These are phyloP conservation scores for Pagetopsis macropterus DNA, from an alignment of 2,797 vertebrate species.

Conservation along the genomic window DNA sequence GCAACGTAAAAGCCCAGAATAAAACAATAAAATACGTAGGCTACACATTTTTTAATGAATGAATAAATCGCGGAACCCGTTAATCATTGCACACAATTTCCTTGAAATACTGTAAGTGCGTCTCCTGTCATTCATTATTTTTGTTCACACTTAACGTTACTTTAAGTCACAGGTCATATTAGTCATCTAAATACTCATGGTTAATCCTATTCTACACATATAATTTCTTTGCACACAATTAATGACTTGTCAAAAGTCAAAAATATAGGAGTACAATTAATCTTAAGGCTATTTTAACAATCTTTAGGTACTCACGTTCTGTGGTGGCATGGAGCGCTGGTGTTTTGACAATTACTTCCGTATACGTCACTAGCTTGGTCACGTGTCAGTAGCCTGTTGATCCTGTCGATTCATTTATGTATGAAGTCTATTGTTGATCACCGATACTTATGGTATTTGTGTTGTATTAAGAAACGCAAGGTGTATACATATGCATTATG, in stretches of 20 bases:
- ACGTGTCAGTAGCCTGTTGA: conserved; percentile 41
- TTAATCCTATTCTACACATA: not conserved
- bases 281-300: not conserved
- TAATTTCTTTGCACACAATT: not conserved
- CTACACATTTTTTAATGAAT: not conserved
- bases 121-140: not conserved
- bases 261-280: not conserved
- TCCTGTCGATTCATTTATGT: not conserved
- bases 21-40: not conserved
- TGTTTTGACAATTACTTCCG: conserved; percentile 58
- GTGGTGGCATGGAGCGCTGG: not conserved
- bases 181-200: not conserved
- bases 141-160: not conserved
- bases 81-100: not conserved
- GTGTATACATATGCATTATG: not conserved
- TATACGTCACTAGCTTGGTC: conserved; percentile 52
- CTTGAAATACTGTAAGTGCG: accelerated
- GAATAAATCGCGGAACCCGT: not conserved
- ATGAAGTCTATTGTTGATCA: not conserved
- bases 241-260: not conserved
- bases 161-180: not conserved
- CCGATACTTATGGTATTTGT: not conserved
- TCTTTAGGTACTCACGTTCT: conserved; percentile 44
- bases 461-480: not conserved
- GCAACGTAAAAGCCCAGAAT: not conserved